Base-by-base conservation (phyloP, 2,113 vertebrate genomes). In the Mionectes macconnelli region DNA sequence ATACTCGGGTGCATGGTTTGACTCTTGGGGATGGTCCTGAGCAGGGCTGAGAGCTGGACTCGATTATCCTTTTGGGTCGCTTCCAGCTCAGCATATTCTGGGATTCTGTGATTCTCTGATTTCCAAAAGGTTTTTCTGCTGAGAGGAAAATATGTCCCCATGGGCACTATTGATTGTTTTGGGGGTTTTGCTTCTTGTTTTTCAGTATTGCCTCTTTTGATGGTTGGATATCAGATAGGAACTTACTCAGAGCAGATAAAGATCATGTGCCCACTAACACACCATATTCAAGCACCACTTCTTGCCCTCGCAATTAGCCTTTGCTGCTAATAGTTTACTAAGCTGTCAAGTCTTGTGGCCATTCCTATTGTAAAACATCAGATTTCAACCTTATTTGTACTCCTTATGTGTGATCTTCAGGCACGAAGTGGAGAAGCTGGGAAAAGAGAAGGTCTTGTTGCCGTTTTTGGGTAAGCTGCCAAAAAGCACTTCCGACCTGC, bases 261-360 rank as follows among this genome's bases (percentile, higher is more conserved):
- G 45, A 42, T 22, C 4, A 2, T 7, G 18, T 0, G 0, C 68
- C 60, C 50, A 44, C 14, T 13, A 22, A 30, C 1, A 9, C 12
- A 33, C 13, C 12, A 8, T 59, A 44, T 56, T 53, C 57, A 59
- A 53, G 42, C 63, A 81, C 30, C 30, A 7, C 37, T 15, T 42
- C 56, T 27, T 64, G 40, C 75, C 55, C n/a, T 5, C 72, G 22
- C 44, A 55, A 53, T 73, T 28, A 66, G 23, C n/a, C 23, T 78
- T 90, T 67, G 17, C n/a, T 88, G 63, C 8, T 42, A 84, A 6
- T 40, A 45, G 73, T 77, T 52, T 50, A 25, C n/a, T 66, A 6
- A 40, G 25, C 28, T 62, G 9, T 57, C 42, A 25, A 59, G 21
- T 20, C 24, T 77, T 62, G n/a, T 59, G 28, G 10, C 56, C 14